Conservation (phyloP, 2,888 invertebrate genomes). For the Dromius quadrimaculatus region DNA sequence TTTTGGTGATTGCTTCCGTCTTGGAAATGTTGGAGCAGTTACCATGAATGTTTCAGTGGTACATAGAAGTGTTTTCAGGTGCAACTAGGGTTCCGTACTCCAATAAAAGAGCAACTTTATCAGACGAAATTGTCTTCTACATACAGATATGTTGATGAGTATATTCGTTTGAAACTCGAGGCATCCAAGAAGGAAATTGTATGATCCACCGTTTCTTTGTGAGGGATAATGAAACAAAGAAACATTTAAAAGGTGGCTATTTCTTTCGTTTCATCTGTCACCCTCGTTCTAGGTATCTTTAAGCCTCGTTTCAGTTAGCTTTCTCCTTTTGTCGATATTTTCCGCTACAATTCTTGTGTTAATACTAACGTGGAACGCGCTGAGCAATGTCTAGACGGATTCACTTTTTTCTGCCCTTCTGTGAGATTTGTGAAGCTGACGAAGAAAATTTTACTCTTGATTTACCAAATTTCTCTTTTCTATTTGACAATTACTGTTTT, state of each 20-base stretch:
- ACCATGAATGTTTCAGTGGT: no score
- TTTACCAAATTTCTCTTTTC: conserved; percentile 27
- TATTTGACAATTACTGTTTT: conserved; percentile 42
- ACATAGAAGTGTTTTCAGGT: no score
- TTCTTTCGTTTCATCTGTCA: conserved; percentile 11
- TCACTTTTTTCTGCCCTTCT: neutral
- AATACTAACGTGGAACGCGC: neutral
- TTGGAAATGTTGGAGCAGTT: no score
- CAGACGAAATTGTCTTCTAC: no score
- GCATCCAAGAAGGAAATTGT: no score
- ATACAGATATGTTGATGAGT: no score
- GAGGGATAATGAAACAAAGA: conserved; percentile 33
- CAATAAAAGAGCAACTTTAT: no score
- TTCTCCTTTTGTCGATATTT: conserved; percentile 37
- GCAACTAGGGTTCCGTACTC: no score
- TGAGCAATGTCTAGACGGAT: neutral
- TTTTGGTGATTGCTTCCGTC: no score
- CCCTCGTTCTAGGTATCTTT: conserved; percentile 9
- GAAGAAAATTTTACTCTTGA: conserved; percentile 34
- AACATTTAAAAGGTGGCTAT: conserved; percentile 32
- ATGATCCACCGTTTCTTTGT: no score
- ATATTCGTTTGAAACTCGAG: no score
- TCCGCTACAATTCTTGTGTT: conserved; percentile 39
- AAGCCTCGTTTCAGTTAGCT: conserved; percentile 38
- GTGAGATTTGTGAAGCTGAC: conserved; percentile 17